phyloP scores from a whole-genome alignment of 2,113 vertebrate genomes.

The Sarotherodon lohbergeri region DNA sequence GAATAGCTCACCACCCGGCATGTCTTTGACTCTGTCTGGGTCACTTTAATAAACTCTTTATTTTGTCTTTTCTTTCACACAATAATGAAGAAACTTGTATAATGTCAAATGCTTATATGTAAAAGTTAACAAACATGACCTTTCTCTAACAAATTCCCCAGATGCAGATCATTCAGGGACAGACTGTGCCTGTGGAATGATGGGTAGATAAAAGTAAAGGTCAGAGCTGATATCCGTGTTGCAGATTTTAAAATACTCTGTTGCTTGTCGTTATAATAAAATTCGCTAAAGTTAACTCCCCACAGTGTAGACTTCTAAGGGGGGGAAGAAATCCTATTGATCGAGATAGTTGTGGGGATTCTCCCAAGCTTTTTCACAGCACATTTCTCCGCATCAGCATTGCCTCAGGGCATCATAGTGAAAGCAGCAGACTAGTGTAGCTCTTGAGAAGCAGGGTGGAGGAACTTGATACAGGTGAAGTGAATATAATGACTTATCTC shows the following conservation, averaged over 20 bases:
- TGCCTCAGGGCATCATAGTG: conserved; percentile 56
- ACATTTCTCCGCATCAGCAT: conserved; percentile 63
- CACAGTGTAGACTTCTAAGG: conserved; percentile 31
- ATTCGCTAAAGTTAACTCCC: conserved; percentile 31
- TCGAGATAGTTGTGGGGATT: conserved; percentile 35
- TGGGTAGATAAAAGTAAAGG: conserved; percentile 39
- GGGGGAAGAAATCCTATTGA: conserved; percentile 40
- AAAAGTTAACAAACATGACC: conserved; percentile 6
- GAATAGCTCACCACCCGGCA: neutral
- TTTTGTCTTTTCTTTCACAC: neutral
- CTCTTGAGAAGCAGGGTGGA: conserved; percentile 37
- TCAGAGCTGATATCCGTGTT: conserved; percentile 29
- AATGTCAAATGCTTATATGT: neutral
- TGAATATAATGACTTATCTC: conserved; percentile 58
- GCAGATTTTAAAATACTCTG: conserved; percentile 24
- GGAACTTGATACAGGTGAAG: conserved; percentile 49
- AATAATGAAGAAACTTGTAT: neutral
- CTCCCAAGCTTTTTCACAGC: conserved; percentile 60
- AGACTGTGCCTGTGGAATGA: neutral
- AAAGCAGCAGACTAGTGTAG: conserved; percentile 48
- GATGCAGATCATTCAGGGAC: neutral
- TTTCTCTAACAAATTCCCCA: neutral
- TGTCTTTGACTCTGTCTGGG: neutral
- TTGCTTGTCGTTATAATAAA: conserved; percentile 30
- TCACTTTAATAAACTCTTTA: neutral